These are phyloP conservation scores for Neoaliturus tenellus DNA, from an alignment of 2,888 invertebrate species.

Conservation along the genomic window DNA sequence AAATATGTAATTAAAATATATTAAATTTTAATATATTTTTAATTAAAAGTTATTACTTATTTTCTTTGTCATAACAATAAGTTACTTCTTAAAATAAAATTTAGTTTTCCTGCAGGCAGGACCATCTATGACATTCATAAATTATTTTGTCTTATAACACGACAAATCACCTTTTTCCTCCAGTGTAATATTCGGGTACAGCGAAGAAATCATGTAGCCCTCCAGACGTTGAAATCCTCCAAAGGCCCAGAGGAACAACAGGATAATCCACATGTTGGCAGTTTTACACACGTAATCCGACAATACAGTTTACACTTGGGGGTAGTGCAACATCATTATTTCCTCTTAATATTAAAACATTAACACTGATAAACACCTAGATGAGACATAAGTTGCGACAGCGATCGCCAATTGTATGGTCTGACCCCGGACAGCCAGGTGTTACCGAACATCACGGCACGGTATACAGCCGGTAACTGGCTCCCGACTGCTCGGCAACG, in stretches of 20 bases:
- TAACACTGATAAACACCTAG: not conserved
- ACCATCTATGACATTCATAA: no score
- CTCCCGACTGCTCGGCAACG: not conserved
- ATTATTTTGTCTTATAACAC: not conserved
- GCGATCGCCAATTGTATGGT: not conserved
- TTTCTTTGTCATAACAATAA: no score
- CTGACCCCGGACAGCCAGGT: not conserved
- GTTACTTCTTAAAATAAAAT: no score
- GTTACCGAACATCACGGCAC: slow-evolving; percentile 5
- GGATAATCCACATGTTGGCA: slow-evolving; percentile 9
- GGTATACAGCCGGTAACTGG: slow-evolving; percentile 8
- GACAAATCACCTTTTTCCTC: slow-evolving; percentile 40
- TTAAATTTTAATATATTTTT: no score
- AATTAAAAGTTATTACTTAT: no score
- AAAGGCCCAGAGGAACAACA: not conserved
- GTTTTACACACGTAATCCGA: not conserved
- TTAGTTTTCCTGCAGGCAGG: no score
- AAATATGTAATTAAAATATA: no score
- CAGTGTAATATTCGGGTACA: slow-evolving; percentile 41
- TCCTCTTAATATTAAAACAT: not conserved
- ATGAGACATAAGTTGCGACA: not conserved
- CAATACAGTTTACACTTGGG: not conserved
- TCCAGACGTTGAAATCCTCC: not conserved
- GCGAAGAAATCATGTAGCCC: slow-evolving; percentile 35
- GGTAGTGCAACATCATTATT: not conserved